These are phyloP conservation scores for Plutomurus gul DNA, from an alignment of 1,140 invertebrate species.

Conservation along the genomic window DNA sequence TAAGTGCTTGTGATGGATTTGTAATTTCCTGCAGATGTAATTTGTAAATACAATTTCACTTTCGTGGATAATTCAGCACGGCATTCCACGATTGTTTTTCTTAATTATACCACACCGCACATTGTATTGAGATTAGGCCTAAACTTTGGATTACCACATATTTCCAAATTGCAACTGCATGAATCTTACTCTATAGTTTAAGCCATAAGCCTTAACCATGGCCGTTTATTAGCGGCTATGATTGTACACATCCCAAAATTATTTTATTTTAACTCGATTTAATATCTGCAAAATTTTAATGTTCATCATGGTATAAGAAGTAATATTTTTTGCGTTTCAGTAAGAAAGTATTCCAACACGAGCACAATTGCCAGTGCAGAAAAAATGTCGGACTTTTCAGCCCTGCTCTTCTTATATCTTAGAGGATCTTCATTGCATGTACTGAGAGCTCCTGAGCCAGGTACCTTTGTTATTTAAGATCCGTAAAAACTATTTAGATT, in stretches of 20 bases:
- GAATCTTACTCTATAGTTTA: not conserved
- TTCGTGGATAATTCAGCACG: no score
- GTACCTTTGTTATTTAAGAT: no score
- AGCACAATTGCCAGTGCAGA: slow-evolving; percentile 65
- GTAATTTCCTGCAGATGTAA: no score
- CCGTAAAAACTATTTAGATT: no score
- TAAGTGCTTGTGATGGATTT: no score
- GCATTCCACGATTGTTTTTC: no score
- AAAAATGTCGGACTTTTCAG: slow-evolving; percentile 55
- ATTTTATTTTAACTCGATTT: not conserved
- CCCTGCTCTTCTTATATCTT: slow-evolving; percentile 70
- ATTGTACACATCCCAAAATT: not conserved
- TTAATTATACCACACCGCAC: no score
- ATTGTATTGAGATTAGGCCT: no score
- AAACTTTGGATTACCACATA: no score
- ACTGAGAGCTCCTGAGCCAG: slow-evolving; percentile 73
- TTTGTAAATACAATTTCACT: no score
- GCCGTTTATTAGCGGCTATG: no score
- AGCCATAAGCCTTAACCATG: no score
- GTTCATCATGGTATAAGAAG: not conserved
- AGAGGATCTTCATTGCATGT: slow-evolving; percentile 66
- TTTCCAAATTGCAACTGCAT: not conserved
- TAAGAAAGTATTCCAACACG: slow-evolving; percentile 62
- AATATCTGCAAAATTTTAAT: not conserved
- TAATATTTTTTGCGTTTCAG: slow-evolving; percentile 59